Conservation (phyloP, 2,888 invertebrate species). For the Eupithecia vulgata region DNA sequence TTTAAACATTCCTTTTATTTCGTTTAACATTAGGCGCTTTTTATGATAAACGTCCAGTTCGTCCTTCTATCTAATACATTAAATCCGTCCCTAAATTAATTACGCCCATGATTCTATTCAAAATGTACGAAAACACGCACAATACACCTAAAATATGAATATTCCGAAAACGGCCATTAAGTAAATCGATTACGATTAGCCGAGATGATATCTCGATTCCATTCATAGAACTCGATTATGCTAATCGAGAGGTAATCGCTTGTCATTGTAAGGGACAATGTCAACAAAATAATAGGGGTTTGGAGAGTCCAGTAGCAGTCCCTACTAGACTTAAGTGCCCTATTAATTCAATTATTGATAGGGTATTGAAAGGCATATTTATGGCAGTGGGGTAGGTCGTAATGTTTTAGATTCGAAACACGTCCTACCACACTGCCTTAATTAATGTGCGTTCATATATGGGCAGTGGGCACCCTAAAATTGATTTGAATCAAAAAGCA, state of each 20-base stretch:
- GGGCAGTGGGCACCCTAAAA: too few relatives aligned
- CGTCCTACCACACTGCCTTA: too few relatives aligned
- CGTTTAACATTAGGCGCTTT: not conserved
- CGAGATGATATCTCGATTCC: constrained; percentile 39
- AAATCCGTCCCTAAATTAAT: constrained; percentile 6
- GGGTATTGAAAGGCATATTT: too few relatives aligned
- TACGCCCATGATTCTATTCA: not conserved
- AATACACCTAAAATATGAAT: constrained; percentile 10
- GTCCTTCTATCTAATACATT: not conserved
- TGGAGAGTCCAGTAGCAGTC: not conserved
- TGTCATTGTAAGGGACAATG: constrained; percentile 13
- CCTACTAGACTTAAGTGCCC: too few relatives aligned
- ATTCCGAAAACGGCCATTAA: constrained; percentile 26
- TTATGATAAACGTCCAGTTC: not conserved
- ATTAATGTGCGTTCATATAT: too few relatives aligned
- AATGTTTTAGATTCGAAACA: too few relatives aligned
- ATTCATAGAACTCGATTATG: constrained; percentile 42
- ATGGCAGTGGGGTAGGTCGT: too few relatives aligned
- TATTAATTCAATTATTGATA: too few relatives aligned
- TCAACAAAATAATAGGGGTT: not conserved
- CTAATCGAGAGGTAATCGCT: constrained; percentile 38
- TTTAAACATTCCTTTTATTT: too few relatives aligned
- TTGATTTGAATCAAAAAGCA: too few relatives aligned
- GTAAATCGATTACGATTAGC: constrained; percentile 37
- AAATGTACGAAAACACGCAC: constrained; percentile 1